phyloP scores from a whole-genome alignment of 2,113 vertebrate species.

The Charina bottae region DNA sequence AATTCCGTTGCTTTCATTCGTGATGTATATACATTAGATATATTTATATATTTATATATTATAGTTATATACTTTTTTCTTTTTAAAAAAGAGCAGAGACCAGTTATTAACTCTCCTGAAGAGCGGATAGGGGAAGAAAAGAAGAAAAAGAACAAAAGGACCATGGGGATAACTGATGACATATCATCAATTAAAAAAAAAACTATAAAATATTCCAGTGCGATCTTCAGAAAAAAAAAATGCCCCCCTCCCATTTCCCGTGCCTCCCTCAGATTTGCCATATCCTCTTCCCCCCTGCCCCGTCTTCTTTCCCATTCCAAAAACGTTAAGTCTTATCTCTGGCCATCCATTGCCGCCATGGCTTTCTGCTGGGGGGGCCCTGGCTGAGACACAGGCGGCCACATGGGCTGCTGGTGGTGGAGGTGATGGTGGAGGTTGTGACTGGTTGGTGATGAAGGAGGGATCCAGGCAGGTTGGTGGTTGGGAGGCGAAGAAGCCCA shows the following conservation, averaged over 20 bases:
- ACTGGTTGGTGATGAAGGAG: conserved; percentile 84
- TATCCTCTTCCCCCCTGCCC: conserved; percentile 21
- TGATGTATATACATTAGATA: conserved; percentile 72
- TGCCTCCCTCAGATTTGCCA: conserved; percentile 29
- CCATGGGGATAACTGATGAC: conserved; percentile 13
- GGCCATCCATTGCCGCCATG: conserved; percentile 81
- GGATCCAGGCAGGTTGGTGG: conserved; percentile 84
- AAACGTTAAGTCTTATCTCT: conserved; percentile 85
- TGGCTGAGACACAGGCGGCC: conserved; percentile 81
- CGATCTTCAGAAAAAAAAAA: conserved; percentile 59
- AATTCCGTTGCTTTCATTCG: conserved; percentile 49
- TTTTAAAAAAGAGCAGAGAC: conserved; percentile 63
- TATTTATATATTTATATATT: conserved; percentile 77
- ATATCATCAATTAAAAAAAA: conserved; percentile 60
- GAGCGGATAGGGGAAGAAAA: conserved; percentile 36
- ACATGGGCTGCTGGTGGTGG: conserved; percentile 81
- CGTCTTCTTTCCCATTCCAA: conserved; percentile 25
- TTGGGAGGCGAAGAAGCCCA: conserved; percentile 88
- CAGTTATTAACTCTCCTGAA: conserved; percentile 58
- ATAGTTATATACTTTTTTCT: conserved; percentile 69
- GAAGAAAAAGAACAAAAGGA: conserved; percentile 12
- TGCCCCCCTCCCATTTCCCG: conserved; percentile 22
- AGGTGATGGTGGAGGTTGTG: conserved; percentile 77
- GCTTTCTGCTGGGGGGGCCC: conserved; percentile 77
- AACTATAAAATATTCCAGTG: conserved; percentile 78